Evolutionary conservation across 2,113 vertebrate genomes (phyloP).

Genomic region (Lophura nycthemera): DNA sequence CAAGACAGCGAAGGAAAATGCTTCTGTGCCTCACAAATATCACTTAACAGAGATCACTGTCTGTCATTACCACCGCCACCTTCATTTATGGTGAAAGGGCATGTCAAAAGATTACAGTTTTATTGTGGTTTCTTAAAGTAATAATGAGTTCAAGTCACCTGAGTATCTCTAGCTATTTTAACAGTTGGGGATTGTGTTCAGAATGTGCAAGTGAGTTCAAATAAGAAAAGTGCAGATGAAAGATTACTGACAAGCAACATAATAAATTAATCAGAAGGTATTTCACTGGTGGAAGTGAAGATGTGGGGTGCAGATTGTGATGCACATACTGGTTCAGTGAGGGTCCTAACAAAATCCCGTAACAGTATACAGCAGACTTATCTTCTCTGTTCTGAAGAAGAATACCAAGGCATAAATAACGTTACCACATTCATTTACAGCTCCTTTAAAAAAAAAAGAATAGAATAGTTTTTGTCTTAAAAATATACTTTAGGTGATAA

Average conservation of each 20-base stretch:
- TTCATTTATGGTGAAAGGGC: neutral
- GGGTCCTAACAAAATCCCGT: neutral
- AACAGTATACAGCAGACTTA: neutral
- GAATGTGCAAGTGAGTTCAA: neutral
- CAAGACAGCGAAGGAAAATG: neutral
- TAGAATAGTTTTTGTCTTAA: constrained; percentile 16
- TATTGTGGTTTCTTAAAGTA: neutral
- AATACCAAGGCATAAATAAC: neutral
- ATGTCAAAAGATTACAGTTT: neutral
- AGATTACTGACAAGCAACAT: neutral
- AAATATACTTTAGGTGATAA: constrained; percentile 45
- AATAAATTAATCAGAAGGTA: neutral
- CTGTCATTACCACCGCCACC: neutral
- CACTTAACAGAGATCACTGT: neutral
- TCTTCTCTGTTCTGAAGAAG: neutral
- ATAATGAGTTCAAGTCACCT: neutral
- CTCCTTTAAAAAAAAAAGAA: neutral
- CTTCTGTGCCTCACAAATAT: neutral
- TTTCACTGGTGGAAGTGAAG: neutral
- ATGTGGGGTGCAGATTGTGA: neutral
- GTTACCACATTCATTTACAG: neutral
- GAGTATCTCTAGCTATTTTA: neutral
- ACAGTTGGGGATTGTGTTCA: neutral
- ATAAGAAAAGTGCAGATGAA: neutral
- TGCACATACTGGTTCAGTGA: neutral